Evolutionary conservation across 1,140 invertebrate genomes (phyloP).

Genomic region (Dreissena polymorpha): DNA sequence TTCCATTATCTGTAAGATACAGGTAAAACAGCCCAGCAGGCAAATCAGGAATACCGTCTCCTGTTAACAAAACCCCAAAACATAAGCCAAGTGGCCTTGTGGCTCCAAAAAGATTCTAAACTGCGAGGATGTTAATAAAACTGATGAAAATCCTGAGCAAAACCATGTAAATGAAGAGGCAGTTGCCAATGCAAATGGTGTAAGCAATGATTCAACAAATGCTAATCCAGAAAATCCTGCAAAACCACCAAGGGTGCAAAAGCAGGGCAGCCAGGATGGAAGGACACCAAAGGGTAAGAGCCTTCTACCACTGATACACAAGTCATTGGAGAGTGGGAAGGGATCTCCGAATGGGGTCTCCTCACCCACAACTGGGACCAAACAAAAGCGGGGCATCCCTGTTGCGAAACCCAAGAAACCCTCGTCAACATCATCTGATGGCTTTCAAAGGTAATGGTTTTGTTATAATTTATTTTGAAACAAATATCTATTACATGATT

Average conservation of each 20-base stretch:
- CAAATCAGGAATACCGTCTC: constrained; percentile 38
- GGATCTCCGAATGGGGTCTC: constrained; percentile 34
- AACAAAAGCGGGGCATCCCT: constrained; percentile 45
- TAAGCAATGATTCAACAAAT: not conserved
- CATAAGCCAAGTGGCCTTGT: constrained; percentile 40
- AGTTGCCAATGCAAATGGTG: not conserved
- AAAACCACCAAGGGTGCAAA: constrained; percentile 42
- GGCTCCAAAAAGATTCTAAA: constrained; percentile 38
- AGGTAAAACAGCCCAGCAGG: constrained; percentile 46
- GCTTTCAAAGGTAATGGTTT: constrained; percentile 9
- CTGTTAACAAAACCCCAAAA: constrained; percentile 19
- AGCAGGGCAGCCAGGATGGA: constrained; percentile 42
- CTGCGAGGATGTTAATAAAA: constrained; percentile 4
- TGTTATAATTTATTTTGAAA: not conserved
- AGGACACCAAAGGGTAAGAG: constrained; percentile 46
- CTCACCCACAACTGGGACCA: constrained; percentile 27
- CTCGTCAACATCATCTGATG: constrained; percentile 17
- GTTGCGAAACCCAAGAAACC: constrained; percentile 28
- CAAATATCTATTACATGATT: too few relatives aligned
- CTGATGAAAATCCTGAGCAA: not conserved
- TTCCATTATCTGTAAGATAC: constrained; percentile 32
- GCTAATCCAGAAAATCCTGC: constrained; percentile 40
- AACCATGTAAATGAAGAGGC: not conserved
- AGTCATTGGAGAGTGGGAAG: constrained; percentile 29
- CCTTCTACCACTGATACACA: constrained; percentile 41